A percentile compares a stretch with the other conserved stretches of the same genome.
Conservation (phyloP, 2,113 vertebrate species). For the Sarotherodon lohbergeri region DNA sequence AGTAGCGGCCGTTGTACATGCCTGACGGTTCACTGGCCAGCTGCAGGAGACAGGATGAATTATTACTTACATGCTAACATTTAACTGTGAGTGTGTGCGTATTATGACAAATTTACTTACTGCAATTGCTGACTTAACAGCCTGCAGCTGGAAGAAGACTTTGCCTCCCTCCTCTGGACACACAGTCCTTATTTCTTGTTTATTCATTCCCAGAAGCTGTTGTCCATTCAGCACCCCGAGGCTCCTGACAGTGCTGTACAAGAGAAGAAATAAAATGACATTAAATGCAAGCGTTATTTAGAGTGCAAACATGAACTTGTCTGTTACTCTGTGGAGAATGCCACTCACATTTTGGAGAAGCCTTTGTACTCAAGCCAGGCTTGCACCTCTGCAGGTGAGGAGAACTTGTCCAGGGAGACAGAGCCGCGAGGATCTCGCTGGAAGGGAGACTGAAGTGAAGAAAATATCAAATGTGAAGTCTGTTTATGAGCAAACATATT, state of each 20-base stretch:
- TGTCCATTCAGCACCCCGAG: slow-evolving; percentile 78
- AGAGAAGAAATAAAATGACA: neutral
- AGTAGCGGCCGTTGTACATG: slow-evolving; percentile 50
- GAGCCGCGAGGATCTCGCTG: slow-evolving; percentile 14
- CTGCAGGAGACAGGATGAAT: slow-evolving; percentile 30
- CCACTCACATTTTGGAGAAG: slow-evolving; percentile 81
- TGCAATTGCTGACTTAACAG: slow-evolving; percentile 64
- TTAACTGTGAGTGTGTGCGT: neutral
- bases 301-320: neutral
- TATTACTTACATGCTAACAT: neutral
- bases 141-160: slow-evolving; percentile 78
- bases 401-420: slow-evolving; percentile 64
- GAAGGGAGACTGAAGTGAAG: neutral
- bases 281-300: neutral
- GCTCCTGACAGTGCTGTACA: slow-evolving; percentile 75
- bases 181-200: slow-evolving; percentile 71
- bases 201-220: slow-evolving; percentile 77
- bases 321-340: neutral
- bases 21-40: slow-evolving; percentile 63
- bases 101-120: slow-evolving; percentile 58
- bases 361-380: slow-evolving; percentile 83
- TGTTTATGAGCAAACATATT: neutral
- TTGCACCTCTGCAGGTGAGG: slow-evolving; percentile 76
- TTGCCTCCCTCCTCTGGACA: slow-evolving; percentile 82
- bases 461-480: neutral